Evolutionary conservation across 2,888 invertebrate genomes (phyloP), one percentile per base, ranked within the genome.

Genomic region (Dromius quadrimaculatus): DNA sequence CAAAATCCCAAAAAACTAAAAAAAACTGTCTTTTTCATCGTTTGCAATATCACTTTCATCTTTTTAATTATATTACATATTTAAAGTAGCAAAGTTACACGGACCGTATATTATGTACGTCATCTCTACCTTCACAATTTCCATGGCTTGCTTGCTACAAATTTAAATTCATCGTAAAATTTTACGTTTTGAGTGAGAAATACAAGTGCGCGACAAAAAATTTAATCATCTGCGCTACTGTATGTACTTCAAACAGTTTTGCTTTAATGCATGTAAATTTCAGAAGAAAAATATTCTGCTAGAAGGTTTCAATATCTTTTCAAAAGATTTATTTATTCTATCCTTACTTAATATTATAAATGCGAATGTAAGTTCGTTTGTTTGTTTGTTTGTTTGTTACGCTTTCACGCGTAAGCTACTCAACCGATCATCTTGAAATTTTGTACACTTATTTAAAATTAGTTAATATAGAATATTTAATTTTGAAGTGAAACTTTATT

Each of bases 31-130:
- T 54, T 50, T 54, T 54, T 2, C 28, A 54, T 54, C 15, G 23
- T 23, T 28, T 32, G n/a, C 28, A 28, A 22, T 47, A 23, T 54
- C 28, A 54, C 50, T 54, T 54, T 54, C 50, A 54, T 54, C 50
- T 54, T 54, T 54, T 54, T 54, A 54, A 54, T 54, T 54, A 54
- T 54, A 54, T 54, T 54, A 54, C 9, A 15, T 6, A 54, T 54
- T 54, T 54, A 23, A 28, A 54, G 50, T 28, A 54, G 32, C 50
- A 28, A 54, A 19, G 50, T 17, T 54, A 36, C 50, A 13, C 50
- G 28, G 28, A 54, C 23, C 19, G 23, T 11, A 22, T 20, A 1
- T 45, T 15, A 13, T n/a, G 22, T 23, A 50, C 47, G n/a, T 23
- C 6, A 28, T 54, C 28, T 28, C n/a, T n/a, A 54, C 28, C 15